A percentile compares a stretch with the other conserved stretches of the same genome.
phyloP scores from a whole-genome alignment of 2,888 invertebrate species.

The Dryobota labecula region DNA sequence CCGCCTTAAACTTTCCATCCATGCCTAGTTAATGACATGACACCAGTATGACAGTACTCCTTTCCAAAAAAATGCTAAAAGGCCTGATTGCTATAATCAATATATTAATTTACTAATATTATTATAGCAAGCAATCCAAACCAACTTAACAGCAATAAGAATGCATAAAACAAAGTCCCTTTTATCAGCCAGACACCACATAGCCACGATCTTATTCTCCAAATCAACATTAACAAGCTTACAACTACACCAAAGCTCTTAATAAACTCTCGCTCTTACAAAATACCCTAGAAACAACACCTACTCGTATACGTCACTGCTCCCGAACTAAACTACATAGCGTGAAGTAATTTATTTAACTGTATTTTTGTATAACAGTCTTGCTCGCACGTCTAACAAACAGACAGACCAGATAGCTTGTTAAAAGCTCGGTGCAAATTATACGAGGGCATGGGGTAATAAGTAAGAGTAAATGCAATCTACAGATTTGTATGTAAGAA shows the following conservation, averaged over 20 bases:
- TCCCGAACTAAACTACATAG: slow-evolving; percentile 34
- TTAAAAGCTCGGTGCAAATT: slow-evolving; percentile 62
- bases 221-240: slow-evolving; percentile 15
- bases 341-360: slow-evolving; percentile 59
- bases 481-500: slow-evolving; percentile 43
- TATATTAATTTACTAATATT: too few relatives aligned
- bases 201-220: not conserved
- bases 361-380: slow-evolving; percentile 63
- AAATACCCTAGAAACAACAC: slow-evolving; percentile 25
- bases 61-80: too few relatives aligned
- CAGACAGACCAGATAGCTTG: slow-evolving; percentile 64
- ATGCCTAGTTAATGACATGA: not conserved
- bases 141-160: not conserved
- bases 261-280: slow-evolving; percentile 45
- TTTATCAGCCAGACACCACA: slow-evolving; percentile 1
- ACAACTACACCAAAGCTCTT: not conserved
- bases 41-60: not conserved
- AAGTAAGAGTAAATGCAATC: slow-evolving; percentile 47
- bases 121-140: not conserved
- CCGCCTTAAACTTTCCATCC: too few relatives aligned
- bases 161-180: not conserved
- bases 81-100: too few relatives aligned
- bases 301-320: slow-evolving; percentile 51
- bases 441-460: slow-evolving; percentile 43
- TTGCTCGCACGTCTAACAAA: slow-evolving; percentile 43